Percentiles rank a stretch among this genome's conserved stretches.
Conservation (phyloP, 1,140 invertebrate genomes). For the Thalassaphorura encarpata region DNA sequence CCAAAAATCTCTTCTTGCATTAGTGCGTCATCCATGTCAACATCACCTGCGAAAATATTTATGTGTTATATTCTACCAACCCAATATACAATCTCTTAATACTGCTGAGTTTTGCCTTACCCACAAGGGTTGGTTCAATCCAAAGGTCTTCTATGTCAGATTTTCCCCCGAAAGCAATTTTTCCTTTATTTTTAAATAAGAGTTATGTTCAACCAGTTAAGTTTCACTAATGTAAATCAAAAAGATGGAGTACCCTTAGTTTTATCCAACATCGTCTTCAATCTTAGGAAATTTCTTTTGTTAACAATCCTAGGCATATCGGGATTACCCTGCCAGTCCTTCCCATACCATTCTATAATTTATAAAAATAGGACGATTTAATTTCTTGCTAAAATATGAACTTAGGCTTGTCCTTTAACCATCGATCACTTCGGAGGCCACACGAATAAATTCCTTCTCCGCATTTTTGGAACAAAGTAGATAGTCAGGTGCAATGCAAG, state of each 20-base stretch:
- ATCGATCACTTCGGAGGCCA: slow-evolving; percentile 30
- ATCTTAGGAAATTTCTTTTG: slow-evolving; percentile 10
- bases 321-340: slow-evolving; percentile 39
- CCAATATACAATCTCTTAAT: not conserved
- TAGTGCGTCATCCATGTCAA: slow-evolving; percentile 3
- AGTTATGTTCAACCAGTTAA: slow-evolving; percentile 8
- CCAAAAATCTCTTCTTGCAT: slow-evolving; percentile 46
- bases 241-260: slow-evolving; percentile 34
- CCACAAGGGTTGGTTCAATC: slow-evolving; percentile 43
- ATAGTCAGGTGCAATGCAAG: slow-evolving; percentile 52
- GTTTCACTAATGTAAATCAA: too few relatives aligned
- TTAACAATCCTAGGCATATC: slow-evolving; percentile 36
- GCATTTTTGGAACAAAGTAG: slow-evolving; percentile 42
- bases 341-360: slow-evolving; percentile 48
- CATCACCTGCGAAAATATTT: slow-evolving; percentile 4
- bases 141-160: slow-evolving; percentile 39
- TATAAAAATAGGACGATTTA: too few relatives aligned
- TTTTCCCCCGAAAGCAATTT: slow-evolving; percentile 41
- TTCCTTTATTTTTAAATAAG: slow-evolving; percentile 29
- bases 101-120: slow-evolving; percentile 35
- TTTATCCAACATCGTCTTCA: slow-evolving; percentile 15
- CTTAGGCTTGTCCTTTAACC: too few relatives aligned
- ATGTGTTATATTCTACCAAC: not conserved
- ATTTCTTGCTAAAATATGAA: too few relatives aligned
- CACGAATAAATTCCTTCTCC: slow-evolving; percentile 35